phyloP scores from a whole-genome alignment of 37 sponge, comb jelly and placozoan genomes.

The Hormiphora californensis region DNA sequence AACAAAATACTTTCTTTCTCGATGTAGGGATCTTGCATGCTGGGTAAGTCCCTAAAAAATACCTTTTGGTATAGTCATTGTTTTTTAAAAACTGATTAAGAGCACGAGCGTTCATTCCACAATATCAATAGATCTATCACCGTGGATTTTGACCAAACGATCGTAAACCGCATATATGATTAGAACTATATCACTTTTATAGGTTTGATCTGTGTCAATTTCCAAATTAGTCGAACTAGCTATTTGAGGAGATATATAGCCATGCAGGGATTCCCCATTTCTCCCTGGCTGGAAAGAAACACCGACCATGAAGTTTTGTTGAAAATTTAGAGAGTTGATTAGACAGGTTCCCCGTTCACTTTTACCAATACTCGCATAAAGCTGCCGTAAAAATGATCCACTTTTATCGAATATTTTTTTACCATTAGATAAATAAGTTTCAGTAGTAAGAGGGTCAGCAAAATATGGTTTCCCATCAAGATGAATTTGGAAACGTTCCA shows the following conservation, averaged over 20 bases:
- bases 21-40: too few relatives aligned
- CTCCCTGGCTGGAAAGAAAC: neutral
- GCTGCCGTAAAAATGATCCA: neutral
- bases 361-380: neutral
- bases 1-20: neutral
- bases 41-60: too few relatives aligned
- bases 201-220: neutral
- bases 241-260: neutral
- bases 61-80: too few relatives aligned
- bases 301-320: neutral
- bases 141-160: neutral
- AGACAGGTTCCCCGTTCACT: neutral
- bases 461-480: neutral
- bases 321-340: neutral
- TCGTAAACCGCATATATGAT: neutral
- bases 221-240: neutral
- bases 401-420: neutral
- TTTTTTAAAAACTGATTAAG: too few relatives aligned
- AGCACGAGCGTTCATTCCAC: constrained; percentile 1
- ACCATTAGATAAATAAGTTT: too few relatives aligned
- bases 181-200: neutral
- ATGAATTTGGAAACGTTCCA: neutral
- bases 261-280: neutral
- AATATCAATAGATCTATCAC: neutral
- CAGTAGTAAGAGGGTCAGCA: neutral